These are phyloP conservation scores for Elmis aenea DNA, from an alignment of 2,888 invertebrate species.

Conservation along the genomic window DNA sequence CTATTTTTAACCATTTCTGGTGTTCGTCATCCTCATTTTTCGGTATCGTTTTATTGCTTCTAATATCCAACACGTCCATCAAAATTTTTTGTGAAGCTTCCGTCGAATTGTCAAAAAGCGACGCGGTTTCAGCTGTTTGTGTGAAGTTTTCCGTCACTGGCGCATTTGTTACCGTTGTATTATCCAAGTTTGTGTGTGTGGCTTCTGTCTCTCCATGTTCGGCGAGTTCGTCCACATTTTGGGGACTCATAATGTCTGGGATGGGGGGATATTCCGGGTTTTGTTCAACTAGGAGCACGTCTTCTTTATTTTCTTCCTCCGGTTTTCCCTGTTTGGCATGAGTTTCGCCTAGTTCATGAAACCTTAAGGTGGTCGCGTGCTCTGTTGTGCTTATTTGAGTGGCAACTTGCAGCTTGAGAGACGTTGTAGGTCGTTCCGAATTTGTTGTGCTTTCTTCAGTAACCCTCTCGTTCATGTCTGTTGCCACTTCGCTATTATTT, in stretches of 20 bases:
- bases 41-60: slow-evolving; percentile 31
- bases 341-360: neutral
- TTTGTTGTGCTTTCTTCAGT: too few species aligned
- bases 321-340: neutral
- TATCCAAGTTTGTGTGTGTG: neutral
- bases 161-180: neutral
- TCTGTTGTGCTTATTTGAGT: neutral
- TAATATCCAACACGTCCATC: slow-evolving; percentile 34
- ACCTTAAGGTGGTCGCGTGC: neutral
- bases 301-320: slow-evolving; percentile 1
- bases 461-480: too few species aligned
- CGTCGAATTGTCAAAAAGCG: neutral
- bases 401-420: neutral
- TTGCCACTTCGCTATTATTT: too few species aligned
- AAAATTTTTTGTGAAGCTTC: slow-evolving; percentile 30
- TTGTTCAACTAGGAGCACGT: slow-evolving; percentile 30
- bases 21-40: slow-evolving; percentile 2
- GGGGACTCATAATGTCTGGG: slow-evolving; percentile 48
- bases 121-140: neutral
- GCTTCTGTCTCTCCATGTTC: slow-evolving; percentile 8
- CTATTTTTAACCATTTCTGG: neutral
- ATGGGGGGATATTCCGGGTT: slow-evolving; percentile 54
- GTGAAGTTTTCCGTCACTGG: neutral
- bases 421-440: too few species aligned
- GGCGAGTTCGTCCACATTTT: slow-evolving; percentile 21